phyloP scores from a whole-genome alignment of 2,888 invertebrate species.

The Drosophila kuntzei region DNA sequence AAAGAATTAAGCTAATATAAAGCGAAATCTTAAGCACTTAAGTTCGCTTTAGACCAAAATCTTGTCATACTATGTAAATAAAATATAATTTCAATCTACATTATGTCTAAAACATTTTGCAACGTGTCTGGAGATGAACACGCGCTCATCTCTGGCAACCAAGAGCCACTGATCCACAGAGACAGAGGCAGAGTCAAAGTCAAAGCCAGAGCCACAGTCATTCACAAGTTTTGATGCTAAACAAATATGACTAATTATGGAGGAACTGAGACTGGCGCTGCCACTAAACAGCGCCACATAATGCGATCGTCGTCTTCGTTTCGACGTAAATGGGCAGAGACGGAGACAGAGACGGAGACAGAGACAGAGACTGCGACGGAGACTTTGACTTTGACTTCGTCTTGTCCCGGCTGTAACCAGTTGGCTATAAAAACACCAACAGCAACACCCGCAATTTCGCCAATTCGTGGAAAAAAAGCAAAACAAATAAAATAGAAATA shows the following conservation, averaged over 20 bases:
- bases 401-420: constrained; percentile 47
- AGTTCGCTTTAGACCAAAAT: neutral
- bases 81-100: neutral
- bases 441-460: constrained; percentile 85
- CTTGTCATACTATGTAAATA: neutral
- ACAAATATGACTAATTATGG: constrained; percentile 81
- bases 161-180: constrained; percentile 41
- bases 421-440: constrained; percentile 42
- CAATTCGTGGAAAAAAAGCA: constrained; percentile 83
- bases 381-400: constrained; percentile 22
- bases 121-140: neutral
- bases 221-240: constrained; percentile 80
- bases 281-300: constrained; percentile 79
- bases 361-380: constrained; percentile 20
- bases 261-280: constrained; percentile 69
- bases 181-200: neutral
- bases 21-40: neutral
- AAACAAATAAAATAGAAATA: constrained; percentile 30
- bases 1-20: neutral
- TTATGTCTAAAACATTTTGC: neutral
- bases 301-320: constrained; percentile 78
- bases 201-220: constrained; percentile 57
- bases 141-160: constrained; percentile 33
- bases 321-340: constrained; percentile 72
- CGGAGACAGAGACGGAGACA: constrained; percentile 25